Conservation (phyloP, 2,113 vertebrate genomes). For the Malurus cyaneus region DNA sequence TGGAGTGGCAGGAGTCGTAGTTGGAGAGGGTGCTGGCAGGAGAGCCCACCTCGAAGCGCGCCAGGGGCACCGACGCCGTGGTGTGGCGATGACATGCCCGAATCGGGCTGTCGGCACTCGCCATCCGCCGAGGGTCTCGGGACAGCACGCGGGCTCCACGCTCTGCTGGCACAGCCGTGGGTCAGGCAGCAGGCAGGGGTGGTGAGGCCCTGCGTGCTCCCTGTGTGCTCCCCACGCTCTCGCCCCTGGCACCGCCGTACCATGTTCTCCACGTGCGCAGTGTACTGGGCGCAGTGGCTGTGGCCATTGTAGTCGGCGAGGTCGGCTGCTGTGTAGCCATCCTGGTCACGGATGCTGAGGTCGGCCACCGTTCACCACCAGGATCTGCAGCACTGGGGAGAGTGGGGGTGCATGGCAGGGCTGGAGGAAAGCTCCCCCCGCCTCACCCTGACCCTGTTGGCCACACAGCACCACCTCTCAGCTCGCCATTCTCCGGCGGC, state of each 20-base stretch:
- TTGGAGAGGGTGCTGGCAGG: constrained; percentile 91
- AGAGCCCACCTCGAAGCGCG: constrained; percentile 83
- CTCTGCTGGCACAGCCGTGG: constrained; percentile 73
- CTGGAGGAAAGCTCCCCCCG: fast-evolving
- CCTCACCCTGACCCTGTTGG: fast-evolving
- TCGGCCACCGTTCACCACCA: constrained; percentile 95
- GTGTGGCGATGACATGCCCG: constrained; percentile 94
- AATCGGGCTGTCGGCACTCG: constrained; percentile 91
- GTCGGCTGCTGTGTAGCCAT: constrained; percentile 90
- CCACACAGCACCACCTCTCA: constrained; percentile 80
- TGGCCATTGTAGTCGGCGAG: constrained; percentile 92
- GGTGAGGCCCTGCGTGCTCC: fast-evolving
- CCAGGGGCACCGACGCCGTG: constrained; percentile 76
- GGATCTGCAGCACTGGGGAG: constrained; percentile 93
- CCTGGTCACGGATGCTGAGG: constrained; percentile 86
- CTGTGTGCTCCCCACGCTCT: fast-evolving
- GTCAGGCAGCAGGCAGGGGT: neutral
- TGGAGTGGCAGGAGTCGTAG: constrained; percentile 87
- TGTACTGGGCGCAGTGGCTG: constrained; percentile 92
- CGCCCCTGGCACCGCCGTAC: constrained; percentile 28
- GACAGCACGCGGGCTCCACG: constrained; percentile 91
- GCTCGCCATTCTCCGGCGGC: constrained; percentile 93
- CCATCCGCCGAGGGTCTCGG: constrained; percentile 84
- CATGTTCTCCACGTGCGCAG: constrained; percentile 96
- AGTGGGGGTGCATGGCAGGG: neutral